Evolutionary conservation across 1,140 invertebrate species (phyloP).

Genomic region (Anoplolepis gracilipes): DNA sequence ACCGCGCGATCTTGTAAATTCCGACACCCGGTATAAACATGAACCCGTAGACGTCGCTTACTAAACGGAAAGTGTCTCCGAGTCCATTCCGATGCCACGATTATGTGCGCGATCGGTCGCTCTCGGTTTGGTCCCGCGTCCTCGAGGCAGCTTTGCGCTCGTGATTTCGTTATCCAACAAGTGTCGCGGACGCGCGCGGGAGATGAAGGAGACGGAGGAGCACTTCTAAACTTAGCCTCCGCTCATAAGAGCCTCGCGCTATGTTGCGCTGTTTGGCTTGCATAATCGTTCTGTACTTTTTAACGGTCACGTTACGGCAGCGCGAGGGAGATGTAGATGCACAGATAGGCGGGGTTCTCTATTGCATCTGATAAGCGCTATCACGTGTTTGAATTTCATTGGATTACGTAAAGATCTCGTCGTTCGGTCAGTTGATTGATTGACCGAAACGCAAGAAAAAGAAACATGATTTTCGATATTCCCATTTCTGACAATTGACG

Average conservation of each 20-base stretch:
- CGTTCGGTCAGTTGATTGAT: neutral
- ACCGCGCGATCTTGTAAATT: neutral
- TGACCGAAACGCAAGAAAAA: neutral
- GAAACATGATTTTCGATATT: neutral
- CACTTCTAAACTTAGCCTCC: constrained; percentile 78
- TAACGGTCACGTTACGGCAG: constrained; percentile 26
- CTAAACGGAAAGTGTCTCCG: neutral
- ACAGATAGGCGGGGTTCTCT: constrained; percentile 55
- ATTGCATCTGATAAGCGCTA: constrained; percentile 43
- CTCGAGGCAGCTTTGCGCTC: constrained; percentile 31
- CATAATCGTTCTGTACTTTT: constrained; percentile 79
- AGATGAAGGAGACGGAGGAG: constrained; percentile 48
- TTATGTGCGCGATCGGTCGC: constrained; percentile 26
- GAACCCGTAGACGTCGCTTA: neutral
- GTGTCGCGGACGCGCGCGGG: constrained; percentile 64
- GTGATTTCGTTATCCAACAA: constrained; percentile 77
- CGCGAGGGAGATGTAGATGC: constrained; percentile 60
- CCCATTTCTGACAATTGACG: neutral
- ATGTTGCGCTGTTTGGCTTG: constrained; percentile 71
- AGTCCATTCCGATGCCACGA: constrained; percentile 16
- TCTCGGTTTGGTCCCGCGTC: constrained; percentile 30
- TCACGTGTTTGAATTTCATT: constrained; percentile 37
- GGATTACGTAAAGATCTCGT: constrained; percentile 54
- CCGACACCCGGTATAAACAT: neutral
- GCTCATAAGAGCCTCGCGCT: constrained; percentile 71